Base-by-base conservation (phyloP, 2,888 invertebrate species). In the Phania funesta region DNA sequence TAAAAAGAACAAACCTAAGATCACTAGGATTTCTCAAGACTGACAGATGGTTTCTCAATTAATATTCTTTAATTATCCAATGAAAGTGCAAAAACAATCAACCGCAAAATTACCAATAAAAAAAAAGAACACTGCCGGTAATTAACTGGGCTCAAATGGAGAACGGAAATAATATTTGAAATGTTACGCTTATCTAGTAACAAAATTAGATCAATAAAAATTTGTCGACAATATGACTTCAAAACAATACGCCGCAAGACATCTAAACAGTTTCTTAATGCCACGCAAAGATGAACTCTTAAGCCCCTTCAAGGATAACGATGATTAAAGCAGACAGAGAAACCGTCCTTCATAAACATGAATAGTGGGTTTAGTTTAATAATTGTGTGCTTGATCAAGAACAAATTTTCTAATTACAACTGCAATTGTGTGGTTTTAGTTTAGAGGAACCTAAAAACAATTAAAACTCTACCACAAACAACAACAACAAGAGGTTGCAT, bases 11-110 rank as follows among this genome's bases (percentile, higher is more conserved):
- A n/a, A n/a, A n/a, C n/a, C n/a, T n/a, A n/a, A n/a, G n/a, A n/a
- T n/a, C n/a, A n/a, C 5, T 38, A 3, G 8, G 13, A 18, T 22
- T 70, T 70, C 13, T 35, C 29, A 29, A 20, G 20, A 20, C 4
- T 8, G 52, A 67, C 78, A 79, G 38, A 73, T 79, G 78, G 41
- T 38, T 18, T 11, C 44, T 20, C 41, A 35, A 67, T 52, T 64
- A 56, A 60, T 77, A 65, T 78, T 64, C 60, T 54, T 71, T 58
- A 82, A 79, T 82, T 73, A 82, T 77, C 67, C 44, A 74, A 75
- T 77, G 80, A 82, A 82, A 82, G 82, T 84, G 84, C 77, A 80
- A 83, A 84, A 80, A 79, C 67, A n/a, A 71, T 54, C 65, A 64
- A 78, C 82, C 82, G 65, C 82, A 70, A 70, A 82, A 74, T 74